phyloP scores from a whole-genome alignment of 2,113 vertebrate species.

The Scartelaos histophorus region DNA sequence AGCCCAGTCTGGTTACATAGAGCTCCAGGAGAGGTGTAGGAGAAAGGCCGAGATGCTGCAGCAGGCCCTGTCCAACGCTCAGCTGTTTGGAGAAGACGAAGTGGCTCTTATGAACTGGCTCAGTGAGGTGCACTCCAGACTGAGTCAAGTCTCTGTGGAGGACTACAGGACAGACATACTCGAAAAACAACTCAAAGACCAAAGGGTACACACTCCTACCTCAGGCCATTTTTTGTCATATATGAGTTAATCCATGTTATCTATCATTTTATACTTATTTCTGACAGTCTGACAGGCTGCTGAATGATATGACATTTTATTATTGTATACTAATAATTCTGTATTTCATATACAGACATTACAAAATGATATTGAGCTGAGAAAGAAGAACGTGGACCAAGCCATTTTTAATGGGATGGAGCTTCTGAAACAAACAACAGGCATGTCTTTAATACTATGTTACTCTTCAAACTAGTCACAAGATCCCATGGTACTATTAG shows the following conservation, averaged over 20 bases:
- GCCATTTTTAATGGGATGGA: constrained; percentile 92
- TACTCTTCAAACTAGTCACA: background rate
- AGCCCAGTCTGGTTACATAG: constrained; percentile 86
- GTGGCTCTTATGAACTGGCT: constrained; percentile 98
- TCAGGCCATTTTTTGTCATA: constrained; percentile 51
- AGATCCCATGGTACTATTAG: background rate
- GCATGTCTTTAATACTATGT: constrained; percentile 60
- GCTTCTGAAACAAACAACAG: constrained; percentile 96
- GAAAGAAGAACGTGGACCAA: constrained; percentile 90
- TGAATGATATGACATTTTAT: background rate
- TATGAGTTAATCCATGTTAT: constrained; percentile 38
- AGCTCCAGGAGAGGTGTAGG: constrained; percentile 90
- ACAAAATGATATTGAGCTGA: constrained; percentile 88
- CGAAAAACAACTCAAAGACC: constrained; percentile 85
- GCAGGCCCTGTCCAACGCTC: constrained; percentile 92
- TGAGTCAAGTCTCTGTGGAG: constrained; percentile 84
- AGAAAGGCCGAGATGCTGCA: constrained; percentile 88
- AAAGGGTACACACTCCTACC: constrained; percentile 84
- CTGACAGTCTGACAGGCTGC: background rate
- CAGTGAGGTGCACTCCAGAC: constrained; percentile 83
- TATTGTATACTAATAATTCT: background rate
- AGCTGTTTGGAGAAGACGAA: constrained; percentile 95
- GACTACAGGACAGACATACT: constrained; percentile 84
- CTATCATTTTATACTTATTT: background rate
- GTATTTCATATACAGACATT: constrained; percentile 76